Conservation (phyloP, 2,888 invertebrate genomes). For the Cheilosia pagana region DNA sequence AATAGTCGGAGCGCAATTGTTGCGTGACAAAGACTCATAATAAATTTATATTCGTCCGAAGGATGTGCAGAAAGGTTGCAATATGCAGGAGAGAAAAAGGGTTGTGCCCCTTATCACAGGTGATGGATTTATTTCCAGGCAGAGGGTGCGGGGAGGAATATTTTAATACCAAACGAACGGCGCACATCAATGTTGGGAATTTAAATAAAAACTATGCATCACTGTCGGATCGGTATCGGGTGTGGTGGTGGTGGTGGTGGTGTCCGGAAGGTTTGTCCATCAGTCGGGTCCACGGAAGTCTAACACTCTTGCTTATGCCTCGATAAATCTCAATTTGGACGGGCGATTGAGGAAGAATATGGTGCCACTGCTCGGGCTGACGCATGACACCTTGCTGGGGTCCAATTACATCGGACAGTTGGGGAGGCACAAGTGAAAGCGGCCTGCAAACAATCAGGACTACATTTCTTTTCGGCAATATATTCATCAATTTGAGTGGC, state of each 20-base stretch:
- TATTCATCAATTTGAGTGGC: constrained; percentile 58
- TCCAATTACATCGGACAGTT: constrained; percentile 61
- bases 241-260: constrained; percentile 8
- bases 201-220: constrained; percentile 75
- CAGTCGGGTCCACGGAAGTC: constrained; percentile 66
- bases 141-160: constrained; percentile 44
- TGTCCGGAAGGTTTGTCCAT: constrained; percentile 50
- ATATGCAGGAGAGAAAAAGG: constrained; percentile 55
- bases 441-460: constrained; percentile 57
- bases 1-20: constrained; percentile 61
- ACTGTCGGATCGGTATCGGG: constrained; percentile 71
- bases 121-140: constrained; percentile 70
- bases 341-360: constrained; percentile 10
- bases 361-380: constrained; percentile 44
- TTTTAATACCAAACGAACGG: constrained; percentile 73
- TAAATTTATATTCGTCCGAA: constrained; percentile 68
- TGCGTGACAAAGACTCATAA: constrained; percentile 74
- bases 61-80: constrained; percentile 74
- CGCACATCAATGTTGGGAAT: constrained; percentile 72
- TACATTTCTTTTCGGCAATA: constrained; percentile 24
- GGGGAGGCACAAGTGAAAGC: not conserved
- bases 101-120: constrained; percentile 73
- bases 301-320: constrained; percentile 67
- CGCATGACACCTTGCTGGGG: constrained; percentile 63
- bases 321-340: constrained; percentile 70